These are phyloP conservation scores for Beris morrisii DNA, from an alignment of 2,888 invertebrate species.

Conservation along the genomic window DNA sequence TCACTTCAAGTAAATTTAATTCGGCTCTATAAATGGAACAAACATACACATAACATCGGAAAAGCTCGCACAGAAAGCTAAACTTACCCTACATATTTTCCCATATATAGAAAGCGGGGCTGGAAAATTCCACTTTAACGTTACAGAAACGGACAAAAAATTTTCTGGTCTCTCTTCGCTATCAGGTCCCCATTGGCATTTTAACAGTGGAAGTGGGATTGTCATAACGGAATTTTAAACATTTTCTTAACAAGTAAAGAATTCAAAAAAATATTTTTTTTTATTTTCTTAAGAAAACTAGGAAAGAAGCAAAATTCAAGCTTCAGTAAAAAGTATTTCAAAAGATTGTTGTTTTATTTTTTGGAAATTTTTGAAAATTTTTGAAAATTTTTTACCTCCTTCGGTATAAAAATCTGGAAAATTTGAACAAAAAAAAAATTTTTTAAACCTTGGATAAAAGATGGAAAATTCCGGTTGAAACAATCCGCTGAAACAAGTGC, in stretches of 20 bases:
- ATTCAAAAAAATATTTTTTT: too few species aligned
- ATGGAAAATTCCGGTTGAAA: constrained; percentile 43
- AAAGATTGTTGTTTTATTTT: not conserved
- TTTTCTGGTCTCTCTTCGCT: constrained; percentile 43
- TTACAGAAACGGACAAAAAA: constrained; percentile 41
- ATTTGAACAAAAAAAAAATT: constrained; percentile 45
- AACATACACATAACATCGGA: not conserved
- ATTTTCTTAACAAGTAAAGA: constrained; percentile 30
- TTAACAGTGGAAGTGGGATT: constrained; percentile 55
- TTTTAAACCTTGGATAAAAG: constrained; percentile 22
- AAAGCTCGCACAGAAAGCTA: constrained; percentile 4
- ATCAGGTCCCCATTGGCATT: constrained; percentile 53
- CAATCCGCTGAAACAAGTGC: constrained; percentile 34
- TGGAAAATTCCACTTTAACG: constrained; percentile 31
- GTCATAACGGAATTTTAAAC: constrained; percentile 41
- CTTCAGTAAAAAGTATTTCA: too few species aligned
- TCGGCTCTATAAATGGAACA: too few species aligned
- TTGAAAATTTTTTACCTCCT: constrained; percentile 6
- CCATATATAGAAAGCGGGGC: constrained; percentile 13
- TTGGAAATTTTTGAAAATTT: not conserved
- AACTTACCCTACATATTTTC: constrained; percentile 11
- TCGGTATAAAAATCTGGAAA: constrained; percentile 43
- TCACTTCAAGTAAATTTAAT: too few species aligned
- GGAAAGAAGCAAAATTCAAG: too few species aligned
- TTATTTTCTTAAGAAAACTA: too few species aligned